Percentiles rank a stretch among this genome's conserved stretches.
phyloP scores from a whole-genome alignment of 2,113 vertebrate species.

The Gopherus evgoodei region DNA sequence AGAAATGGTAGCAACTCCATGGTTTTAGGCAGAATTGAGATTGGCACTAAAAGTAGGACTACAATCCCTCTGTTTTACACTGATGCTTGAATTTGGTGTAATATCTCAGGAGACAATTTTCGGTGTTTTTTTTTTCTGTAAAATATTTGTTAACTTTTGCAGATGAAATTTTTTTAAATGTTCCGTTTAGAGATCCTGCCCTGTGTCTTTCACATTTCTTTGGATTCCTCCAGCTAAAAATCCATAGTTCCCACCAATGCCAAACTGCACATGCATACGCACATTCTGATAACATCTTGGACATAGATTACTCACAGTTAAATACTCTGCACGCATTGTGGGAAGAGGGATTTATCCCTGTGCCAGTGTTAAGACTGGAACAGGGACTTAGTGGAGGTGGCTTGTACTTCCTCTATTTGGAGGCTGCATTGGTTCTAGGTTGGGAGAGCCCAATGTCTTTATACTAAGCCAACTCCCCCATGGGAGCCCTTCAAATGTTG shows the following conservation, averaged over 20 bases:
- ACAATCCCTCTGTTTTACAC: not conserved
- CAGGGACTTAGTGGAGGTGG: not conserved
- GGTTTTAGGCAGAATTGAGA: not conserved
- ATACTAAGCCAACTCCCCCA: not conserved
- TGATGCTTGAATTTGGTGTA: not conserved
- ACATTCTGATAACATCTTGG: not conserved
- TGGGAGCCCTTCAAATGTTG: not conserved
- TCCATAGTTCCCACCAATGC: rapidly evolving
- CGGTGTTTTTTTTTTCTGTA: not conserved
- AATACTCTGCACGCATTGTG: rapidly evolving
- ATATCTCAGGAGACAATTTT: not conserved
- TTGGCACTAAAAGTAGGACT: not conserved
- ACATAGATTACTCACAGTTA: not conserved
- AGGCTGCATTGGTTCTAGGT: not conserved
- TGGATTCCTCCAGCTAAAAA: not conserved
- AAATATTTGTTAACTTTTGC: not conserved
- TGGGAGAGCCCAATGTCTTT: not conserved
- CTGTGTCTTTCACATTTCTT: not conserved
- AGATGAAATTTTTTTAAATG: not conserved
- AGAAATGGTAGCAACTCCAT: not conserved
- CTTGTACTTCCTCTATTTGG: not conserved
- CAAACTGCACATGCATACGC: not conserved
- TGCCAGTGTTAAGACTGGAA: not conserved
- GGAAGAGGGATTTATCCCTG: not conserved
- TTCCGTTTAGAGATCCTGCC: not conserved